Percentiles rank a stretch among this genome's conserved stretches.
phyloP scores from a whole-genome alignment of 2,113 vertebrate species.

The Trematomus loennbergii region DNA sequence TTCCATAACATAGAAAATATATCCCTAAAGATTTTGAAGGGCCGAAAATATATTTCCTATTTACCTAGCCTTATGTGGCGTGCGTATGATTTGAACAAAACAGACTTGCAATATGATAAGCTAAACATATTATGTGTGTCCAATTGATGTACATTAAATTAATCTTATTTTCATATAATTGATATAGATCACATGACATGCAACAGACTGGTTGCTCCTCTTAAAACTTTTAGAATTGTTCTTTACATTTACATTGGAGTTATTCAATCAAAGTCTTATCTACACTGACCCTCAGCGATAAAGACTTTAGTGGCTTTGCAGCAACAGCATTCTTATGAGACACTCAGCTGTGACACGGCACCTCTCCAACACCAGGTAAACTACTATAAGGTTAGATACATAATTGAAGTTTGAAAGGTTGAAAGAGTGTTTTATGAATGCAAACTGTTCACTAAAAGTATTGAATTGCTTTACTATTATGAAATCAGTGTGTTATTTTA shows the following conservation, averaged over 20 bases:
- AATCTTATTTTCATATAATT: too few species aligned
- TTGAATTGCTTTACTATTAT: neutral
- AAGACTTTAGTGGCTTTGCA: neutral
- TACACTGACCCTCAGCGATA: neutral
- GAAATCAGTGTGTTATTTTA: neutral
- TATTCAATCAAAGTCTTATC: neutral
- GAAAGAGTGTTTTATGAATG: neutral
- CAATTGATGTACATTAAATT: too few species aligned
- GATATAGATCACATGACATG: too few species aligned
- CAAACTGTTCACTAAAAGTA: neutral
- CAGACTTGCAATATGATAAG: too few species aligned
- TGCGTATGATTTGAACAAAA: too few species aligned
- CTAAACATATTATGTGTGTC: too few species aligned
- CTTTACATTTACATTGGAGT: neutral
- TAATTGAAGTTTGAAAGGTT: neutral
- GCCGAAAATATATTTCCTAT: neutral
- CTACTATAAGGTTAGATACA: too few species aligned
- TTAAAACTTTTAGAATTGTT: neutral
- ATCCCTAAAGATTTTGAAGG: neutral
- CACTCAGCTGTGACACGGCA: neutral
- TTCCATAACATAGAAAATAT: neutral
- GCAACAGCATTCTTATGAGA: neutral
- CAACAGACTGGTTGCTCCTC: neutral
- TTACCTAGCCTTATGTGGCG: too few species aligned
- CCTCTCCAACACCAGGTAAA: too few species aligned